Conservation (phyloP, 2,888 invertebrate genomes). For the Eilema caniola region DNA sequence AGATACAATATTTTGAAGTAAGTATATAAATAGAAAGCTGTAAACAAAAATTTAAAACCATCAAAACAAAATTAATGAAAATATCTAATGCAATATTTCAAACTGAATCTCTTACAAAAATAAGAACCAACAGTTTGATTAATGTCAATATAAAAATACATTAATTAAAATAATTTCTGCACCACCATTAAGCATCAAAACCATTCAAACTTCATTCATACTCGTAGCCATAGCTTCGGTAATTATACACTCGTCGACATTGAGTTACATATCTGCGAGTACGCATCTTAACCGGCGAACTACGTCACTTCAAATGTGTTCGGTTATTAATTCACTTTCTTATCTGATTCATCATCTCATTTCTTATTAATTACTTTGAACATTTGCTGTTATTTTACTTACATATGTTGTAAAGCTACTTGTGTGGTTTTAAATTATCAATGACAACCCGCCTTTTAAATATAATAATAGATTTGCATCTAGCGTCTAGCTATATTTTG, state of each 20-base stretch:
- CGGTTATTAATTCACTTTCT: constrained; percentile 40
- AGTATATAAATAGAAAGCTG: no score
- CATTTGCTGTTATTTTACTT: constrained; percentile 28
- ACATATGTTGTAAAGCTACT: constrained; percentile 9
- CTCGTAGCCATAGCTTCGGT: constrained; percentile 17
- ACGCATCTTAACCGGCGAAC: constrained; percentile 42
- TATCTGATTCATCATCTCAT: constrained; percentile 43
- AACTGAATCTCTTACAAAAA: not conserved
- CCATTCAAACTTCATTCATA: constrained; percentile 17
- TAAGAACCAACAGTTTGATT: not conserved
- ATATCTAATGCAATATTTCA: not conserved
- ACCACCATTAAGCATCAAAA: constrained; percentile 14
- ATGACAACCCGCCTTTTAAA: not conserved
- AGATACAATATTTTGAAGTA: no score
- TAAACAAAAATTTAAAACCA: no score
- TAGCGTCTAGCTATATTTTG: not conserved
- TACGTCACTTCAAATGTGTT: constrained; percentile 39
- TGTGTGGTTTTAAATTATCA: constrained; percentile 14
- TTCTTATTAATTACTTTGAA: constrained; percentile 44
- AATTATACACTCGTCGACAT: constrained; percentile 25
- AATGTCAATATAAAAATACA: constrained; percentile 15
- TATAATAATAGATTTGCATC: not conserved
- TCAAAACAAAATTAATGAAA: not conserved
- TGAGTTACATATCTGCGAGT: constrained; percentile 25
- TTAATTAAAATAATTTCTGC: constrained; percentile 23